Percentiles rank a stretch among this genome's conserved stretches.
Conservation (phyloP, 2,888 invertebrate genomes). For the Ptychoptera contaminata region DNA sequence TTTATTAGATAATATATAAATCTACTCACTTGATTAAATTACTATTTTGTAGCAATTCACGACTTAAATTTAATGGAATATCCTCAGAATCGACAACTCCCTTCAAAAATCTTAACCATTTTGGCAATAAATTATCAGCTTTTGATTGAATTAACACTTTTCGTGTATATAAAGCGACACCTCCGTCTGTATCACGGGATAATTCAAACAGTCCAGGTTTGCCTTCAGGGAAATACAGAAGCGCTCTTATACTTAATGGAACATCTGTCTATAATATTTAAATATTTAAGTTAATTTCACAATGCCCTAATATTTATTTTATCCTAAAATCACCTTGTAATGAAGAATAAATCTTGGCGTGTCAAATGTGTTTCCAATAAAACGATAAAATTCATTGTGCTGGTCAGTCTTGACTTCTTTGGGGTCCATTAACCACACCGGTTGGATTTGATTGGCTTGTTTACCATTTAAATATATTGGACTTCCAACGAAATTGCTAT, state of each 20-base stretch:
- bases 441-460: conserved; percentile 77
- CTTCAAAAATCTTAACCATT: conserved; percentile 91
- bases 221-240: conserved; percentile 87
- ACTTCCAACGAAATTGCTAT: conserved; percentile 93
- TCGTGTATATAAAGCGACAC: conserved; percentile 79
- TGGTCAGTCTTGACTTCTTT: conserved; percentile 72
- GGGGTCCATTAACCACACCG: conserved; percentile 85
- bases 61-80: conserved; percentile 90
- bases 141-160: conserved; percentile 86
- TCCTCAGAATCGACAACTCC: conserved; percentile 98
- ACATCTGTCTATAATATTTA: conserved; percentile 33
- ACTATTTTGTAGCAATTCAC: conserved; percentile 91
- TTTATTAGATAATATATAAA: background rate
- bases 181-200: conserved; percentile 68
- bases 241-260: conserved; percentile 76
- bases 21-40: conserved; percentile 51
- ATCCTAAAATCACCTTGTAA: conserved; percentile 42
- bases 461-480: conserved; percentile 84
- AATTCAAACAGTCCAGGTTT: conserved; percentile 85
- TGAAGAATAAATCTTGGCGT: conserved; percentile 79
- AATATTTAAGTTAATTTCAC: background rate
- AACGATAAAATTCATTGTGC: conserved; percentile 87
- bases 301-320: background rate
- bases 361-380: conserved; percentile 72
- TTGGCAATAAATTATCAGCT: conserved; percentile 79